phyloP scores from a whole-genome alignment of 2,888 invertebrate species.

The Unio pictorum region DNA sequence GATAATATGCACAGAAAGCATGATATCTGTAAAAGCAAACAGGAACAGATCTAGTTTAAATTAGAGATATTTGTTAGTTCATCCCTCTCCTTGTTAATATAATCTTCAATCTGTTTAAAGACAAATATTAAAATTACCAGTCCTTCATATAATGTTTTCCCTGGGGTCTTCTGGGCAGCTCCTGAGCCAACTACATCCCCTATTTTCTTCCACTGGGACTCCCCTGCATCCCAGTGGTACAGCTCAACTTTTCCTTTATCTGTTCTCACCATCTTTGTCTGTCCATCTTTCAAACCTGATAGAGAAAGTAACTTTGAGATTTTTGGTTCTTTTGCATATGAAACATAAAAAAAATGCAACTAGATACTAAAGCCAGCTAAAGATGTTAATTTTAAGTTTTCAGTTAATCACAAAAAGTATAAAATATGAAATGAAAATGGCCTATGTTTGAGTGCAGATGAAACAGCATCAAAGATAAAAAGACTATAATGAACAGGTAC shows the following conservation, averaged over 20 bases:
- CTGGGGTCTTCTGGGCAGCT: constrained; percentile 76
- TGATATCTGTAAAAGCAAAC: too few species aligned
- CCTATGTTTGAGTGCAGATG: too few species aligned
- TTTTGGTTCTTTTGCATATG: neutral
- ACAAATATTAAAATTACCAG: constrained; percentile 74
- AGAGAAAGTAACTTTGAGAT: neutral
- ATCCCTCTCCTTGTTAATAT: too few species aligned
- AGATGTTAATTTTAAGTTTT: too few species aligned
- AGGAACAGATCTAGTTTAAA: too few species aligned
- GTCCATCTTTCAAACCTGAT: constrained; percentile 79
- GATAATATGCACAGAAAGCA: too few species aligned
- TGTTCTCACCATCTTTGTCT: constrained; percentile 87
- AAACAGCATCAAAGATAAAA: too few species aligned
- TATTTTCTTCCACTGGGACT: constrained; percentile 84
- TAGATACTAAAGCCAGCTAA: too few species aligned
- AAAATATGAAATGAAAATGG: too few species aligned
- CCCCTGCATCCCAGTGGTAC: constrained; percentile 76
- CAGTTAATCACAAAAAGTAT: too few species aligned
- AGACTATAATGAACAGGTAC: too few species aligned
- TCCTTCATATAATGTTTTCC: constrained; percentile 87
- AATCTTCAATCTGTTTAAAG: neutral
- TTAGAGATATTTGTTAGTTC: too few species aligned
- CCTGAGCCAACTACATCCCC: constrained; percentile 89
- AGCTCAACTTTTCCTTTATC: constrained; percentile 79
- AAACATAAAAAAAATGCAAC: neutral